Evolutionary conservation across 1,140 invertebrate genomes (phyloP).

Genomic region (Drosophila dunni): DNA sequence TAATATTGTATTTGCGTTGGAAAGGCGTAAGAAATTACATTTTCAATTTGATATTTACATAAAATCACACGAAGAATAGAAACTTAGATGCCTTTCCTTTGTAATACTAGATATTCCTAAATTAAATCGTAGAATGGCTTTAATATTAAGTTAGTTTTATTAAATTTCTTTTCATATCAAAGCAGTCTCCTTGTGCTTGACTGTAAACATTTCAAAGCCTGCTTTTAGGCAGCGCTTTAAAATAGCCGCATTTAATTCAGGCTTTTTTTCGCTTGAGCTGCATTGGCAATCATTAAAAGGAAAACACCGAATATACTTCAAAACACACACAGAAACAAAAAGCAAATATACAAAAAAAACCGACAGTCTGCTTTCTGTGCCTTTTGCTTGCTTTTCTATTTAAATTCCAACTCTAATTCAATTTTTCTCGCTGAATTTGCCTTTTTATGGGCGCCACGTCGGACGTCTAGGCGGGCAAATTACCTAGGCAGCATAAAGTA

Average conservation of each 20-base stretch:
- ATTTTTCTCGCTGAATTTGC: slow-evolving; percentile 73
- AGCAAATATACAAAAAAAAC: slow-evolving; percentile 10
- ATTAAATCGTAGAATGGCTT: background rate
- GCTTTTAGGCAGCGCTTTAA: slow-evolving; percentile 12
- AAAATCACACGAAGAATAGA: no score
- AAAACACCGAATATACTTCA: slow-evolving; percentile 45
- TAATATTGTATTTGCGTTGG: slow-evolving; percentile 25
- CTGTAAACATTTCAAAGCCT: slow-evolving; percentile 1
- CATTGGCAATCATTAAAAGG: slow-evolving; percentile 68
- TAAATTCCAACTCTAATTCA: slow-evolving; percentile 80
- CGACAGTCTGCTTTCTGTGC: slow-evolving; percentile 8
- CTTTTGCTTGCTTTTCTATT: slow-evolving; percentile 48
- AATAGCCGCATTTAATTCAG: slow-evolving; percentile 17
- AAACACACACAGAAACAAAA: slow-evolving; percentile 61
- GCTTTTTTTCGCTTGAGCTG: slow-evolving; percentile 9
- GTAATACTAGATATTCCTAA: background rate
- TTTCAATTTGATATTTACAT: background rate
- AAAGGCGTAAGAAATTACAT: background rate
- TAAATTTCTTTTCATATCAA: background rate
- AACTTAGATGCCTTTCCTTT: no score
- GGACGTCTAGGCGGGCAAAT: slow-evolving; percentile 44
- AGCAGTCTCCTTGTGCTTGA: background rate
- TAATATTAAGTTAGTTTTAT: no score
- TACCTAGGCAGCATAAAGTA: slow-evolving; percentile 52
- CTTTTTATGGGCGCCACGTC: slow-evolving; percentile 39